Evolutionary conservation across 1,140 invertebrate species (phyloP).

Genomic region (Drosophila bipectinata): DNA sequence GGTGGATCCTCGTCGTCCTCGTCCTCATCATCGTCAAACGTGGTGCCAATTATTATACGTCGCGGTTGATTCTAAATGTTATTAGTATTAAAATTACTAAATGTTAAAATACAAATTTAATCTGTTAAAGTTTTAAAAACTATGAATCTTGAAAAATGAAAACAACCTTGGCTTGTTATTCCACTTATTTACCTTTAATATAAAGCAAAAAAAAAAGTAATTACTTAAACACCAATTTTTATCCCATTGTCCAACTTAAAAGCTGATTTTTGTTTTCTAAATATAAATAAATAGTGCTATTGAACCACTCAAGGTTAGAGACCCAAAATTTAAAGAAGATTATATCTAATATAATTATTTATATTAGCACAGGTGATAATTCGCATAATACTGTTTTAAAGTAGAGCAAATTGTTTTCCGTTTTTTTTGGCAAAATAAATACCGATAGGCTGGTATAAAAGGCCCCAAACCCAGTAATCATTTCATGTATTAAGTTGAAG

Average conservation of each 20-base stretch:
- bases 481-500: slow-evolving; percentile 2
- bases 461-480: background rate
- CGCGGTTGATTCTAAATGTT: slow-evolving; percentile 13
- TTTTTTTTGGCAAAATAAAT: slow-evolving; percentile 35
- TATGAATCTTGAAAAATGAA: background rate
- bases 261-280: background rate
- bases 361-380: slow-evolving; percentile 24
- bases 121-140: background rate
- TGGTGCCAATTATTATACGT: slow-evolving; percentile 47
- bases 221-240: background rate
- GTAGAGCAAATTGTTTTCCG: slow-evolving; percentile 15
- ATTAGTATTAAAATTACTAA: background rate
- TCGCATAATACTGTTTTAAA: slow-evolving; percentile 15
- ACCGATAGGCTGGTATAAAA: slow-evolving; percentile 32
- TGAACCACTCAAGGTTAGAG: slow-evolving; percentile 15
- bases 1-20: slow-evolving; percentile 27
- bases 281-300: slow-evolving; percentile 8
- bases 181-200: background rate
- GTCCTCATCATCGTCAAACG: slow-evolving; percentile 17
- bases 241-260: background rate
- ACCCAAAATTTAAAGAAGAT: slow-evolving; percentile 11
- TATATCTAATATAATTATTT: slow-evolving; percentile 8
- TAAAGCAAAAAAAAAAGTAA: background rate
- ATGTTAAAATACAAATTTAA: no score
- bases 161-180: background rate